Conservation (phyloP, 2,113 vertebrate species). For the Brachirus orientalis region DNA sequence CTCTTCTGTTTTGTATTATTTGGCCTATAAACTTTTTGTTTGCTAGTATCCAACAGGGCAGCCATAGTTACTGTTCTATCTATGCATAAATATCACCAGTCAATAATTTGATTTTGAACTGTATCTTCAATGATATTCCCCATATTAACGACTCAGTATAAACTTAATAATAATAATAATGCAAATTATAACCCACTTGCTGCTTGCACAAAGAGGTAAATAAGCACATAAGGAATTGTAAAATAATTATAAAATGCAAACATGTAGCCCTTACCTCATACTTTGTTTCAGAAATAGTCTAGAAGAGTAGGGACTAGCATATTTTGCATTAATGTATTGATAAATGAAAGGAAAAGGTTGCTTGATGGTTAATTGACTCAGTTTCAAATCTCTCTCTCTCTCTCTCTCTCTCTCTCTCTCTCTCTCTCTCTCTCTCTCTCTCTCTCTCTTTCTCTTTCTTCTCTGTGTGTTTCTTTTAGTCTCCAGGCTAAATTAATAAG, state of each 20-base stretch:
- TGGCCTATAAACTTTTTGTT: no score
- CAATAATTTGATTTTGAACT: not conserved
- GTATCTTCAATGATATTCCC: not conserved
- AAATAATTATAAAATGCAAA: conserved; percentile 26
- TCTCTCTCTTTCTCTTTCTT: not conserved
- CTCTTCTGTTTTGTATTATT: no score
- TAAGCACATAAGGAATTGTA: conserved; percentile 6
- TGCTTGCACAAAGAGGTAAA: conserved; percentile 3
- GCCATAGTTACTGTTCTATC: not conserved
- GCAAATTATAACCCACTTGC: not conserved
- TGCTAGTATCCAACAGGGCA: not conserved
- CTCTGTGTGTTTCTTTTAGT: conserved; percentile 23
- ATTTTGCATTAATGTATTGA: conserved; percentile 41
- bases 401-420: not conserved
- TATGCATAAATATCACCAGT: not conserved
- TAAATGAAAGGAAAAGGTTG: conserved; percentile 33
- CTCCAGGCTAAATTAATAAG: conserved; percentile 71
- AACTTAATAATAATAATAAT: no score
- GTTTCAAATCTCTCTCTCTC: conserved; percentile 16
- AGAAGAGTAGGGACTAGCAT: conserved; percentile 28
- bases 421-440: conserved; percentile 2
- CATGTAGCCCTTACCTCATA: not conserved
- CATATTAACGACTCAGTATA: conserved; percentile 1
- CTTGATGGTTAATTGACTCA: conserved; percentile 46
- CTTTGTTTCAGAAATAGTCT: conserved; percentile 29